Evolutionary conservation across 2,113 vertebrate genomes (phyloP), one percentile per base, ranked within the genome.

Genomic region (Podocnemis expansa): DNA sequence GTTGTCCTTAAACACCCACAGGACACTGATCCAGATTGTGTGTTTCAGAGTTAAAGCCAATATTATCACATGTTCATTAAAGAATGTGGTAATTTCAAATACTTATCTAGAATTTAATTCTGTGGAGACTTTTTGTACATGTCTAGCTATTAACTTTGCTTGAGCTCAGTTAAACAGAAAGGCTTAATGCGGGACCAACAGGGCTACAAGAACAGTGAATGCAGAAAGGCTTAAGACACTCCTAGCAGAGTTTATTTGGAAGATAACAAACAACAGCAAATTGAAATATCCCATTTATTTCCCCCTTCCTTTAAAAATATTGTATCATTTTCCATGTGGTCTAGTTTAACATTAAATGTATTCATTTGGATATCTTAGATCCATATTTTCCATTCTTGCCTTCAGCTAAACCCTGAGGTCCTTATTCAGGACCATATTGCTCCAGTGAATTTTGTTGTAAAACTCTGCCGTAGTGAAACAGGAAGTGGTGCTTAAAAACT

Each of bases 361-460:
- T 52, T 10, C 27, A 58, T 83, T 84, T 60, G 83, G 3, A 21
- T 78, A 51, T 27, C 41, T 60, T 2, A 86, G 67, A 51, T 9
- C 60, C 16, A 41, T 78, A 31, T 83, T 75, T 1, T 70, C 16
- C 67, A 81, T 4, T 47, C 87, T 51, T 78, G 31, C 52, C 6
- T 88, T 87, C 19, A 76, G 22, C 0, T 2, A 2, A 51, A 67
- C 38, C 0, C 79, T 10, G 1, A 70, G 54, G 47, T 88, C 21
- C 78, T 85, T 38, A 38, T 55, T 43, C 83, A 5, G 51, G 13
- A 52, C 51, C 16, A 14, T 52, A 52, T 5, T 52, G 4, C 17
- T 52, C 51, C 14, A 52, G 51, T 52, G 51, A 52, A 52, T 52
- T 52, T 52, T 70, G 52, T 3, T 81, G 49, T 2, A 21, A 67